Conservation (phyloP, 2,888 invertebrate genomes). For the Archaeoteleia sp. region DNA sequence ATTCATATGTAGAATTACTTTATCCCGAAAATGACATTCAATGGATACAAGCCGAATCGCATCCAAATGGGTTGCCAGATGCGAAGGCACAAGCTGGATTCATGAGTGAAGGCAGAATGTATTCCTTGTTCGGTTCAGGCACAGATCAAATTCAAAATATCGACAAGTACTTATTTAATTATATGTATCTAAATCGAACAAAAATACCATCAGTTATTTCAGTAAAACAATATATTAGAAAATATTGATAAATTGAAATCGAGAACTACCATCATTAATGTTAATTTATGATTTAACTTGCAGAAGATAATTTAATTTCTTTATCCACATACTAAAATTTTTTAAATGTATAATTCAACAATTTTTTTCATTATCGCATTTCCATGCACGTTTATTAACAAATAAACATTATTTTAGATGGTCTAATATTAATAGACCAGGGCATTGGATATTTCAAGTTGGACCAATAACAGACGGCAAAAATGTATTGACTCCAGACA, state of each 20-base stretch:
- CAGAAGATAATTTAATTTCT: too few relatives aligned
- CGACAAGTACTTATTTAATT: slow-evolving; percentile 82
- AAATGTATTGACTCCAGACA: slow-evolving; percentile 83
- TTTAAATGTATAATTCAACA: slow-evolving; percentile 11
- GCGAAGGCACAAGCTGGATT: slow-evolving; percentile 96
- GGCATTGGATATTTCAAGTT: slow-evolving; percentile 90
- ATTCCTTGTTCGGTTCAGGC: slow-evolving; percentile 89
- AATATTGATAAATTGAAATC: too few relatives aligned
- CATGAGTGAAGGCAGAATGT: slow-evolving; percentile 86
- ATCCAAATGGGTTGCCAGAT: slow-evolving; percentile 87
- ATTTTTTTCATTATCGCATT: slow-evolving; percentile 13
- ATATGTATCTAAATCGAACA: too few relatives aligned
- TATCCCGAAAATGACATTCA: slow-evolving; percentile 93
- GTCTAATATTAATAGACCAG: slow-evolving; percentile 90
- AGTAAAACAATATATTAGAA: too few relatives aligned
- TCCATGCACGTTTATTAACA: too few relatives aligned
- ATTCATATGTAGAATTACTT: slow-evolving; percentile 89
- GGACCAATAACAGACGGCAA: slow-evolving; percentile 81
- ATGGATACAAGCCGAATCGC: slow-evolving; percentile 91
- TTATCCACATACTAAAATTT: too few relatives aligned
- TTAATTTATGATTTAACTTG: too few relatives aligned
- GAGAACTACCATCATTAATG: too few relatives aligned
- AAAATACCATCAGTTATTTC: too few relatives aligned
- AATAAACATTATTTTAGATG: slow-evolving; percentile 79
- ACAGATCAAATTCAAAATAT: slow-evolving; percentile 90